Evolutionary conservation across 2,888 invertebrate genomes (phyloP), one percentile per base, ranked within the genome.

Genomic region (Tetanocera ferruginea): DNA sequence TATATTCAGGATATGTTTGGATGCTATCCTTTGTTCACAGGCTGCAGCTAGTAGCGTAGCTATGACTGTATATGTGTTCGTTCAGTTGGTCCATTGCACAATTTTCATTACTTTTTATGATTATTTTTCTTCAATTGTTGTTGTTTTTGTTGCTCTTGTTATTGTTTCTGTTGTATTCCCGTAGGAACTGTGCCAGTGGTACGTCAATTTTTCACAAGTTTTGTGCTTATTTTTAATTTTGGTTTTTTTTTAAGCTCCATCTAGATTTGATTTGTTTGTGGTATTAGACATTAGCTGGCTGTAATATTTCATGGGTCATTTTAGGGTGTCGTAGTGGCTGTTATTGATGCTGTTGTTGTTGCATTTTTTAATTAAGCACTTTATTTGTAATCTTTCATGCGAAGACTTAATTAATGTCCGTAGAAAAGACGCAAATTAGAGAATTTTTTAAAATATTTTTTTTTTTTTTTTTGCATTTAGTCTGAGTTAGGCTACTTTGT

Each of bases 201-300:
- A 51, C 49, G 69, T 49, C 51, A 51, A 69, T 69, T 69, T 51
- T 51, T 69, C 69, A 69, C 51, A 51, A 34, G 51, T 49, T 51
- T 69, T 49, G 51, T 51, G 51, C 25, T 49, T 69, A 25, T 71
- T 69, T 71, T 67, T 67, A 52, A 57, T 55, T 55, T 71, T 49
- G 28, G 23, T 64, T 64, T 62, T 62, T 62, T 60, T 17, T 31
- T 51, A n/a, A 34, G 49, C 49, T 19, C 25, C 73, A 74, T 37
- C n/a, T 74, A 64, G 51, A 49, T 74, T 74, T 74, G 73, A 74
- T 74, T 74, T 62, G 62, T 74, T 28, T 62, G 64, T 31, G 62
- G 51, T 49, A 49, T 62, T 28, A 62, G 31, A 62, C 31, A 49
- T 31, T 55, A n/a, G 49, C 43, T 74, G 19, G 49, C 23, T 6